Evolutionary conservation across 2,797 vertebrate species (phyloP).

Genomic region (Phoeniculus purpureus): DNA sequence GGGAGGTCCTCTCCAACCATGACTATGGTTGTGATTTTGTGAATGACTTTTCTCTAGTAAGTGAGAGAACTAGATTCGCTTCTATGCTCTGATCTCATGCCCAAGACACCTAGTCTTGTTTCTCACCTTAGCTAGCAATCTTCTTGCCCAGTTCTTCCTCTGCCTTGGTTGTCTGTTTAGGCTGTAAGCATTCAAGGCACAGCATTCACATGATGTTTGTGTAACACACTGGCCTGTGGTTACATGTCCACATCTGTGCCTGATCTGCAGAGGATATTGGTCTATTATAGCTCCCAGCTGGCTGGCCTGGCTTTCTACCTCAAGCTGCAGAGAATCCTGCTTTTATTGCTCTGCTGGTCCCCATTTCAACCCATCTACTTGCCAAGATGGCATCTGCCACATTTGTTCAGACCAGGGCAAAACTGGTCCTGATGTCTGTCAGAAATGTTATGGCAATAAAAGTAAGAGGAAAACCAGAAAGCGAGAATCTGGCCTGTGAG

Average conservation of each 20-base stretch:
- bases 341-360: constrained; percentile 38
- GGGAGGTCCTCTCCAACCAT: no score
- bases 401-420: background rate
- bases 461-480: background rate
- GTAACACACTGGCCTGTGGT: constrained; percentile 44
- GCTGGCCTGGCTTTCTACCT: constrained; percentile 26
- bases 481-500: background rate
- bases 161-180: background rate
- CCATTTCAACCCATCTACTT: constrained; percentile 10
- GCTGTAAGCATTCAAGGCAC: background rate
- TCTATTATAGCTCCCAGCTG: constrained; percentile 59
- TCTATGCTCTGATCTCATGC: background rate
- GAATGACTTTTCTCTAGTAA: background rate
- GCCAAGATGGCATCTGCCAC: constrained; percentile 21
- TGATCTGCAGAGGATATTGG: constrained; percentile 60
- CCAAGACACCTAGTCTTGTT: background rate
- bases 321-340: constrained; percentile 16
- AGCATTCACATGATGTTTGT: constrained; percentile 38
- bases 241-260: constrained; percentile 58
- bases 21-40: background rate
- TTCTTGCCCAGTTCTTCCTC: background rate
- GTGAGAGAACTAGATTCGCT: background rate
- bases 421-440: background rate
- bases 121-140: background rate
- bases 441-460: background rate